Evolutionary conservation across 1,140 invertebrate species (phyloP), one percentile per base, ranked within the genome.

Genomic region (Chionoecetes opilio): DNA sequence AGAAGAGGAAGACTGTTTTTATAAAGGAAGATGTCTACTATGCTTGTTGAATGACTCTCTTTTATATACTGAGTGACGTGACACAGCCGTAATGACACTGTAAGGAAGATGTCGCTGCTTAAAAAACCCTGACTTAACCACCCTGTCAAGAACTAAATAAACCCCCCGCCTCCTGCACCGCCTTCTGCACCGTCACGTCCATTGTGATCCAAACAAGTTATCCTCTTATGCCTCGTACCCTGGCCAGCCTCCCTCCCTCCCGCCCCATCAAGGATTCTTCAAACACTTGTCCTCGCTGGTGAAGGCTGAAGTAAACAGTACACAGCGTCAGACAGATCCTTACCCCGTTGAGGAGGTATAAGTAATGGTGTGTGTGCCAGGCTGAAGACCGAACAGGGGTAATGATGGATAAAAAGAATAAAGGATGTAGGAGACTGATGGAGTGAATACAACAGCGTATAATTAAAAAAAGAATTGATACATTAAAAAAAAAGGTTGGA

Each of bases 211-310:
- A 75, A 75, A 75, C 63, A 75, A 53, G 46, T 17, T 3, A 75
- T 75, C 63, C 63, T 21, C 63, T 75, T 75, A 63, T 14, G 21
- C 21, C 21, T 26, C 26, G 21, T 75, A 75, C 11, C 63, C 63
- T 75, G 5, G n/a, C 63, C 63, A 75, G 21, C 63, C 63, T 75
- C n/a, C n/a, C 41, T 46, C 41, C 41, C 5, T 46, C 63, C n/a
- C 63, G 63, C 63, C 63, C n/a, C n/a, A n/a, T n/a, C 63, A 75
- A 75, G 63, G 21, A 75, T 75, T 75, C 63, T 75, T 26, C 63
- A 75, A n/a, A 75, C 63, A 75, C 63, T 75, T 75, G 63, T 75
- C 63, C 21, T 21, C 63, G 63, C 63, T 26, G 11, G 21, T 75
- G 63, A 75, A 21, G 21, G 21, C n/a, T 75, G 3, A 75, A 26